Conservation (phyloP, 1,140 invertebrate genomes). For the Amyelois transitella region DNA sequence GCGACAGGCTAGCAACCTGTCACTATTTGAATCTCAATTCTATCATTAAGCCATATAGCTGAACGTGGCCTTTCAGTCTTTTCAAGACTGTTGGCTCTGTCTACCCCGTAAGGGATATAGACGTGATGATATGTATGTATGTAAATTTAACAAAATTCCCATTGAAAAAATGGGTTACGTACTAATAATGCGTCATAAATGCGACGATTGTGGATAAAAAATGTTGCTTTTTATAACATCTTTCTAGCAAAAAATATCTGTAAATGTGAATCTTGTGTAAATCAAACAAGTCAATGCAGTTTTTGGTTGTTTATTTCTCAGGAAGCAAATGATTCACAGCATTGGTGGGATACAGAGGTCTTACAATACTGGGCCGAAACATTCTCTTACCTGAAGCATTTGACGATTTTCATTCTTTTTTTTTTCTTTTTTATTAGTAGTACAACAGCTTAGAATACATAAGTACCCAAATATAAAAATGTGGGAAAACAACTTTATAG, state of each 20-base stretch:
- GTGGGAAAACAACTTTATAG: slow-evolving; percentile 62
- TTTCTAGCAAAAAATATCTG: not conserved
- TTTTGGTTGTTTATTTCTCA: slow-evolving; percentile 72
- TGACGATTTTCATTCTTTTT: slow-evolving; percentile 21
- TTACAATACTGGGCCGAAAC: slow-evolving; percentile 66
- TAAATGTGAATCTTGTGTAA: not conserved
- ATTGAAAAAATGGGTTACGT: no score
- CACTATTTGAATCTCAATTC: no score
- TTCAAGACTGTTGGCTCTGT: no score
- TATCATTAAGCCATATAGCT: no score
- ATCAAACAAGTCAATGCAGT: slow-evolving; percentile 21
- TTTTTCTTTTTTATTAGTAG: slow-evolving; percentile 49
- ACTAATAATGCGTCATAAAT: no score
- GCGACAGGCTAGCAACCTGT: no score
- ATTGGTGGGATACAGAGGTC: slow-evolving; percentile 70
- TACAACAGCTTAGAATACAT: slow-evolving; percentile 63
- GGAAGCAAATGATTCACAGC: slow-evolving; percentile 74
- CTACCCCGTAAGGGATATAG: no score
- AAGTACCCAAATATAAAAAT: slow-evolving; percentile 68
- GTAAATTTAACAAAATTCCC: no score
- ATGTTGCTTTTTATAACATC: no score
- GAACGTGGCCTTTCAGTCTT: no score
- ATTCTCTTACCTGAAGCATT: slow-evolving; percentile 55
- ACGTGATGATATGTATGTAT: no score
- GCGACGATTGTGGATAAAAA: no score